Base-by-base conservation (phyloP, 2,113 vertebrate genomes). In the Ceyx cyanopectus region DNA sequence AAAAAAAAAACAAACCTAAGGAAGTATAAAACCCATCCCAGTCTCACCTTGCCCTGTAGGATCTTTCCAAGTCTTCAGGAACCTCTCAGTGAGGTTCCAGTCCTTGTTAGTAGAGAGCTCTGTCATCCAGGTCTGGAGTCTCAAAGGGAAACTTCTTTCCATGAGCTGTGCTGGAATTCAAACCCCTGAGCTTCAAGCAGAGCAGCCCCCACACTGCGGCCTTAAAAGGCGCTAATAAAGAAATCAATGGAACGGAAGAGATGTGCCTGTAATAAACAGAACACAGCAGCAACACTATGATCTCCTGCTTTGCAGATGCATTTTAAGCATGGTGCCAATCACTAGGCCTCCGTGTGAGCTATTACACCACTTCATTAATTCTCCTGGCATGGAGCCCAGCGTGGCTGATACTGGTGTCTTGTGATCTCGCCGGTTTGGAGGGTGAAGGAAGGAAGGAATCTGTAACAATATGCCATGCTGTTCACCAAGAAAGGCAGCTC, bases 321-420 rank as follows among this genome's bases (percentile, higher is more conserved):
- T 95, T 96, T 94, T 92, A 93, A 95, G 87, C 32, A 77, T 74
- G 73, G 66, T 94, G 93, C 90, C 96, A 95, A 89, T 96, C 93
- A 94, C 89, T 85, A 85, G 89, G 69, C 78, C 69, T 95, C 96
- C n/a, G 2, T 96, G 95, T 96, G 92, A 96, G 95, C 95, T 96
- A 95, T 97, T 95, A 96, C 93, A 95, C 92, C 96, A 97, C 96
- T 95, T 96, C 95, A 96, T 97, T 97, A 97, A 94, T 97, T 97
- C 93, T 96, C 94, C 87, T 96, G 96, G 97, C 96, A 87, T 87
- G 91, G 51, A 91, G 94, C 96, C 93, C 94, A 91, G 92, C 89
- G n/a, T 85, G 81, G 86, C 72, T 89, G 91, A 58, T 96, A 61
- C 68, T 90, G 92, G 89, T 91, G 85, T 89, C 66, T 85, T 97